Evolutionary conservation across 2,113 vertebrate genomes (phyloP).

Genomic region (Rhinogobius similis): DNA sequence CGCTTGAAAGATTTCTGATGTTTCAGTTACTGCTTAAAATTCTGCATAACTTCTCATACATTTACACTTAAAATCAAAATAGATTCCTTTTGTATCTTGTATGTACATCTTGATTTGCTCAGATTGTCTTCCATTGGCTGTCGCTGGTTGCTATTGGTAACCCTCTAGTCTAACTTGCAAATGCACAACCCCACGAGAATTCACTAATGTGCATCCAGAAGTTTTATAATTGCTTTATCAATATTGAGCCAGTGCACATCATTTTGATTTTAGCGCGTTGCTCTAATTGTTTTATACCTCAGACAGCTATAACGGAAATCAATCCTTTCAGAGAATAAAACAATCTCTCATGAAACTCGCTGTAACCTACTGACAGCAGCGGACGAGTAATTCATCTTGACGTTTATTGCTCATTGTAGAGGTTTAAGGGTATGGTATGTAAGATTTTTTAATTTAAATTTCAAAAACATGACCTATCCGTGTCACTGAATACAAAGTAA

Average conservation of each 20-base stretch:
- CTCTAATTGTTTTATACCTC: constrained; percentile 22
- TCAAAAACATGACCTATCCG: too few species aligned
- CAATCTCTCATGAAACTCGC: background rate
- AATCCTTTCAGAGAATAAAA: constrained; percentile 10
- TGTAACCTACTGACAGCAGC: too few species aligned
- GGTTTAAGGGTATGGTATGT: background rate
- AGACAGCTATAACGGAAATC: constrained; percentile 21
- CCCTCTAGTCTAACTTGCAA: background rate
- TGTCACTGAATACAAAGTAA: too few species aligned
- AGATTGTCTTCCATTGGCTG: background rate
- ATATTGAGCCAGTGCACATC: constrained; percentile 10
- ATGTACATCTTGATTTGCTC: background rate
- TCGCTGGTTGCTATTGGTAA: constrained; percentile 13
- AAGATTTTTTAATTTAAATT: too few species aligned
- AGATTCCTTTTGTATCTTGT: background rate
- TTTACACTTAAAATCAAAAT: background rate
- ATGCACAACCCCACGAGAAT: background rate
- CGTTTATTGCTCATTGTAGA: background rate
- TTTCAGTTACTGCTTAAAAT: too few species aligned
- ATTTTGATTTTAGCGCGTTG: constrained; percentile 9
- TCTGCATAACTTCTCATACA: too few species aligned
- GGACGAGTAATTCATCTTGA: constrained; percentile 9
- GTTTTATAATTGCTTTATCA: constrained; percentile 31
- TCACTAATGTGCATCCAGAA: constrained; percentile 10
- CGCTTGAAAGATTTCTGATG: too few species aligned